Base-by-base conservation (phyloP, 2,888 invertebrate genomes). In the Unio pictorum region DNA sequence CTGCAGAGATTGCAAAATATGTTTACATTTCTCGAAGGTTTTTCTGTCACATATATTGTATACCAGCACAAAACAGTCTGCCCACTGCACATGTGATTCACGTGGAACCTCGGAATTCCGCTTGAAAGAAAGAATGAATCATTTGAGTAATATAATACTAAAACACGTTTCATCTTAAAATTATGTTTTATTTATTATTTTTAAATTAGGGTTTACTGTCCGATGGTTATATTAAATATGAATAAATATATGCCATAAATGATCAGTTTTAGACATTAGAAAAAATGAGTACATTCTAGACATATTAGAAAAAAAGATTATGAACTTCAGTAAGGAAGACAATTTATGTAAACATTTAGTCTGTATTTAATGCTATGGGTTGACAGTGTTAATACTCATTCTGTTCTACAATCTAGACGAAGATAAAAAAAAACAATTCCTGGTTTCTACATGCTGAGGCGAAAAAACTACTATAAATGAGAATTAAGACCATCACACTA, bases 41-140 rank as follows among this genome's bases (percentile, higher is more conserved):
- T 93, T 92, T 76, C 93, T 92, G 86, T 94, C 94, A 86, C 94
- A 94, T 61, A 95, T 94, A 61, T 94, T 94, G 91, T 95, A 95
- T 64, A 95, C 95, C 77, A 95, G 93, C 55, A 95, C 94, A 88
- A 95, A 95, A 0, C 95, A 95, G 86, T 95, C 95, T 54, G 95
- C 95, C 95, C 95, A 95, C 54, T 73, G 78, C 8, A 84, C 62
- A 15, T 81, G 76, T 15, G 68, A 66, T 3, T 82, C 81, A 15
- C 74, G 68, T 5, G 75, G 78, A n/a, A 68, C 58, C 8, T 60
- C 54, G 20, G 66, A 59, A 23, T 55, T 45, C 11, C 45, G 11
- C 45, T 45, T 45, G 11, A 45, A 45, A 45, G 45, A 45, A 45
- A 45, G 45, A 45, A 45, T 45, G 11, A 62, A 17, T 72, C 59